Evolutionary conservation across 2,888 invertebrate species (phyloP).

Genomic region (Salpingus planirostris): DNA sequence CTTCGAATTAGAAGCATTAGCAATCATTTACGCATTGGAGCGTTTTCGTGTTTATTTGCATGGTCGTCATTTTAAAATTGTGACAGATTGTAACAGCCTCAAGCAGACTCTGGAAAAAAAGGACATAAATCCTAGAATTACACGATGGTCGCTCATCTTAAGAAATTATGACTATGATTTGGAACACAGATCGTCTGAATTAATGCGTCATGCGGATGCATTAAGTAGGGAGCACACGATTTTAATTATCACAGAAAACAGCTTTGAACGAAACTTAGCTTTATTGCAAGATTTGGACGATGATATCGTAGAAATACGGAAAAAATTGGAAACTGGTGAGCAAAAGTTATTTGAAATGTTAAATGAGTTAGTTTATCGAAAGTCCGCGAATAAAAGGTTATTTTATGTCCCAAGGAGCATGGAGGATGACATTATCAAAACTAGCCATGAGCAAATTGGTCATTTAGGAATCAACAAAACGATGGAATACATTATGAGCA

Average conservation of each 20-base stretch:
- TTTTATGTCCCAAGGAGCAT: conserved; percentile 32
- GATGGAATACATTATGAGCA: conserved; percentile 12
- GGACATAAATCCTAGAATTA: background rate
- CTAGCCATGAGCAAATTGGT: conserved; percentile 32
- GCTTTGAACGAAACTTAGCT: background rate
- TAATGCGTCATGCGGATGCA: conserved; percentile 3
- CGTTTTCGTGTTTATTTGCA: conserved; percentile 4
- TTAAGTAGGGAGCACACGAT: background rate
- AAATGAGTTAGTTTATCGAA: conserved; percentile 1
- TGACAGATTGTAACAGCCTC: conserved; percentile 3
- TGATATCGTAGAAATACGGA: background rate
- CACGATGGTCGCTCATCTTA: background rate
- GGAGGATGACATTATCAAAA: conserved; percentile 31
- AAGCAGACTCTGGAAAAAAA: conserved; percentile 1
- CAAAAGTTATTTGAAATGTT: background rate
- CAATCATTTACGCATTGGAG: conserved; percentile 1
- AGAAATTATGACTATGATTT: conserved; percentile 1
- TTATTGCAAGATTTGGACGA: background rate
- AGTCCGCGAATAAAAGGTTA: conserved; percentile 23
- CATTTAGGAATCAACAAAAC: background rate
- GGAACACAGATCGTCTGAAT: background rate
- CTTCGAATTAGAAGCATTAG: background rate
- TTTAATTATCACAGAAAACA: background rate
- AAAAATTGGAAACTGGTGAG: background rate
- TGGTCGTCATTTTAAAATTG: background rate